Evolutionary conservation across 2,113 vertebrate species (phyloP), one percentile per base, ranked within the genome.

Genomic region (Dromaius novaehollandiae): DNA sequence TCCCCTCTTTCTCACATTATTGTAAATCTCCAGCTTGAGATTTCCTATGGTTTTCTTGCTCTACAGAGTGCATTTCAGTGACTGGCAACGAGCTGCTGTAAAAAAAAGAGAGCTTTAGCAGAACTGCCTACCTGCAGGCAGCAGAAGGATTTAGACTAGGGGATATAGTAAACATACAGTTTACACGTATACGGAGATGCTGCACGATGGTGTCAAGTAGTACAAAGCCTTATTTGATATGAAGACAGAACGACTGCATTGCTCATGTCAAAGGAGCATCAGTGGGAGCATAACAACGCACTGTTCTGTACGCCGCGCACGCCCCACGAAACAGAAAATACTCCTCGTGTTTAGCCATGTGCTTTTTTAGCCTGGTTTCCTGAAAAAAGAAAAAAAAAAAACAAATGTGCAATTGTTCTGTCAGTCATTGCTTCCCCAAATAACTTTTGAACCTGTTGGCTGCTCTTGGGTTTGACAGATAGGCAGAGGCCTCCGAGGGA

Each of bases 401-500:
- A 18, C 69, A 96, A 84, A 79, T 1, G 0, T 56, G 78, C 94
- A 94, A 96, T 96, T 95, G 96, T 95, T 93, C 95, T 96, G 94
- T 94, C 94, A 96, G 85, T 97, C 94, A 96, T 16, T 3, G 56
- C 87, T 96, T 95, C 94, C 91, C 89, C 82, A 95, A 95, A 88
- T 93, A 96, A 95, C 82, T 95, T 95, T n/a, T 88, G 93, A 97
- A 97, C 95, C 82, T 97, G 87, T 94, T 96, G 94, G 93, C 58
- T 93, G 94, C 82, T 94, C 85, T 85, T 82, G 77, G 94, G 89
- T 96, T 93, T 97, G 94, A 96, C 91, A 91, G 94, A 93, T 91
- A 76, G 94, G 94, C 89, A 53, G 89, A 95, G 91, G 87, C 89
- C 94, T 95, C 94, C 80, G 61, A 92, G 93, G 95, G 91, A 96